phyloP scores from a whole-genome alignment of 2,888 invertebrate genomes.

The Phengaris alcon region DNA sequence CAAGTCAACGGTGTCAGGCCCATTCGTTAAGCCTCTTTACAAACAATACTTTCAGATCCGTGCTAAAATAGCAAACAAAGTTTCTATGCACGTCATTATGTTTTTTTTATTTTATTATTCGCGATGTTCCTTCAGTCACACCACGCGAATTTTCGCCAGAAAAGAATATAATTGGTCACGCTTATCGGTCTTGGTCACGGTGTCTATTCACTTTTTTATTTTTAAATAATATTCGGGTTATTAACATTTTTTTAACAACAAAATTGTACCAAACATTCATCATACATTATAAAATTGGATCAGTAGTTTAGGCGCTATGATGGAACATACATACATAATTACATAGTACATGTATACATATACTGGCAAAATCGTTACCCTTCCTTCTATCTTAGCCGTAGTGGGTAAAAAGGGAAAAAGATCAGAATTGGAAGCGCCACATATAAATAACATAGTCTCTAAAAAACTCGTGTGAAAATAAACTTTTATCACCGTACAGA shows the following conservation, averaged over 20 bases:
- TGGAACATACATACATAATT: too few species aligned
- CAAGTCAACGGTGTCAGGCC: constrained; percentile 40
- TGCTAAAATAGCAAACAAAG: constrained; percentile 55
- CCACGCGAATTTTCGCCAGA: constrained; percentile 37
- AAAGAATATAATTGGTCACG: constrained; percentile 29
- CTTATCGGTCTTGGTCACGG: background rate
- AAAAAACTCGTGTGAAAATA: background rate
- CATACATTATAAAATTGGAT: too few species aligned
- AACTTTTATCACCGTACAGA: background rate
- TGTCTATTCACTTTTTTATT: constrained; percentile 11
- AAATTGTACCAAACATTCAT: too few species aligned
- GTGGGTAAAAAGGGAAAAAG: too few species aligned
- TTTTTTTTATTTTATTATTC: too few species aligned
- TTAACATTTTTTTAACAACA: background rate
- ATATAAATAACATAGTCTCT: background rate
- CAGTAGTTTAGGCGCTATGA: too few species aligned
- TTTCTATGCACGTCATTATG: constrained; percentile 40
- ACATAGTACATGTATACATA: too few species aligned
- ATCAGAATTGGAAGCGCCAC: too few species aligned
- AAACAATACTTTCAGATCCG: constrained; percentile 54
- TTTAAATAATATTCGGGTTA: too few species aligned
- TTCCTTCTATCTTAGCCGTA: too few species aligned
- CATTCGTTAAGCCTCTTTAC: constrained; percentile 47
- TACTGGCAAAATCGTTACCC: too few species aligned
- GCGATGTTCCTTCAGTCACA: constrained; percentile 41